Conservation (phyloP, 1,140 invertebrate species). For the Drosophila paulistorum region DNA sequence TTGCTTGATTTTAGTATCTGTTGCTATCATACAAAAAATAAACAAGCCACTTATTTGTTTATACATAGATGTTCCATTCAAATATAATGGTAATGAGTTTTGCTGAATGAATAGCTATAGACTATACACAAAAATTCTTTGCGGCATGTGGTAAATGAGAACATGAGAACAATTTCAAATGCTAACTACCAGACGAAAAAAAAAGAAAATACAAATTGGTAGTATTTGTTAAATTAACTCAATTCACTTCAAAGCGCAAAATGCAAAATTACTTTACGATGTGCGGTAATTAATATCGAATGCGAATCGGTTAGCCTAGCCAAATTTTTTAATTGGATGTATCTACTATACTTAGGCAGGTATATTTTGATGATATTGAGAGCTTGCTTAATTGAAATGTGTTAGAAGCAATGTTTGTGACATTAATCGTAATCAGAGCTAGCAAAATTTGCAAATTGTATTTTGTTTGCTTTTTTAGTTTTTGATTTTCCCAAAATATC, state of each 20-base stretch:
- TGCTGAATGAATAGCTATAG: neutral
- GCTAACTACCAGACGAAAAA: neutral
- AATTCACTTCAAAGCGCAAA: conserved; percentile 27
- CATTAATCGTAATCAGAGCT: neutral
- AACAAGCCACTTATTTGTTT: conserved; percentile 19
- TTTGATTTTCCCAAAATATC: neutral
- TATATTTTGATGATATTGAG: conserved; percentile 8
- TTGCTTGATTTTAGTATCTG: conserved; percentile 4
- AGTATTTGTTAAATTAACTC: neutral
- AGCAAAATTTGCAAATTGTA: neutral
- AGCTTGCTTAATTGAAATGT: neutral
- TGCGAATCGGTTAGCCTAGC: neutral
- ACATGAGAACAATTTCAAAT: neutral
- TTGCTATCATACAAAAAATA: conserved; percentile 33
- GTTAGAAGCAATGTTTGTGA: conserved; percentile 4
- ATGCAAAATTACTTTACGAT: conserved; percentile 28
- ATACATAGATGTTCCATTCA: neutral
- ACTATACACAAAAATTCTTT: conserved; percentile 2
- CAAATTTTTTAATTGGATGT: conserved; percentile 20
- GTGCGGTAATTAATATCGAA: neutral
- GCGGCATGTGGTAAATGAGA: neutral
- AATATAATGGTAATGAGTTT: neutral
- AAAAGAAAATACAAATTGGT: conserved; percentile 20
- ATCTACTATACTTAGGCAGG: conserved; percentile 36
- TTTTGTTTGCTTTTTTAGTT: neutral